Evolutionary conservation across 2,113 vertebrate species (phyloP), one percentile per base, ranked within the genome.

Genomic region (Campylomormyrus tamandua): DNA sequence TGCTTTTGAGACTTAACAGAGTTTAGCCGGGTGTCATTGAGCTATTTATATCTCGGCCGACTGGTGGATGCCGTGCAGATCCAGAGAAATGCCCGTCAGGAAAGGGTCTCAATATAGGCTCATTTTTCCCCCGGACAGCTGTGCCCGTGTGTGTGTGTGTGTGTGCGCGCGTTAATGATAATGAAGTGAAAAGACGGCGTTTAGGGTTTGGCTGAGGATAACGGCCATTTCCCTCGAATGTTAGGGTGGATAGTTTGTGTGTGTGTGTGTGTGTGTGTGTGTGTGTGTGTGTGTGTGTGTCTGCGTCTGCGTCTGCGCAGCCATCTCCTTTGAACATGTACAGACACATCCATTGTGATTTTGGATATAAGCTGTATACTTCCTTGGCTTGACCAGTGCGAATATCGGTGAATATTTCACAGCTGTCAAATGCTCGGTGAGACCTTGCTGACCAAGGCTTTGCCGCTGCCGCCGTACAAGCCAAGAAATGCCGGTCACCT

Each of bases 1-100:
- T 83, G 49, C 66, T 89, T 89, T 83, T 83, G 70, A 83, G 88
- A 89, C 88, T 89, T 77, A 80, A 52, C 49, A 24, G 70, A 83
- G 46, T 83, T 89, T 89, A 89, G 70, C 74, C 10, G 24, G 50
- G 46, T 52, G 88, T 89, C 88, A 89, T 52, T 39, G 70, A 50
- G 70, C 88, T 89, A 83, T 89, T 89, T 53, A 83, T 80, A 83
- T 49, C 31, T 49, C 10, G 52, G 48, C 88, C 1, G 46, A 53
- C 49, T 56, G 74, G 35, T 15, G 27, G 50, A 83, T 83, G 49
- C 27, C 52, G 5, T 52, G 3, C 80, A 62, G 80, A 46, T 80
- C 66, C 74, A 45, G 42, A 21, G 58, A 74, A 88, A 31, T 62
- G 9, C 45, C 46, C 3, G 4, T 88, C 45, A 70, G 35, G 62